These are phyloP conservation scores for Poeciliopsis turrubarensis DNA, from an alignment of 2,113 vertebrate species.

Conservation along the genomic window DNA sequence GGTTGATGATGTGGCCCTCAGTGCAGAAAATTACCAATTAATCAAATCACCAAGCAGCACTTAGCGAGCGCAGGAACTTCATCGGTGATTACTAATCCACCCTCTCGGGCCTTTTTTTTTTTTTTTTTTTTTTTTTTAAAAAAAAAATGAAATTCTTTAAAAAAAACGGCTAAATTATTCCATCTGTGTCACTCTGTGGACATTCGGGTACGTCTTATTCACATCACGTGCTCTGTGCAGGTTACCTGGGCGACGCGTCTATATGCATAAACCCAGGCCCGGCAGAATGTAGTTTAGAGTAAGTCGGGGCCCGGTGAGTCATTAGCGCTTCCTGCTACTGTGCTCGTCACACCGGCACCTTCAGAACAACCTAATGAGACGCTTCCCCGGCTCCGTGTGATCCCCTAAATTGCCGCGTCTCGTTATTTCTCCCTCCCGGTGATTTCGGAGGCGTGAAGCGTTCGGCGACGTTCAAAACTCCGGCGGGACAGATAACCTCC, in stretches of 20 bases:
- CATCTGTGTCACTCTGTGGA: conserved; percentile 1
- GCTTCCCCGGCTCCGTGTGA: conserved; percentile 10
- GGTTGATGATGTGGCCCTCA: conserved; percentile 16
- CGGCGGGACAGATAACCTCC: conserved; percentile 5
- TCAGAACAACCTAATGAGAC: conserved; percentile 17
- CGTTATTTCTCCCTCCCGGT: conserved; percentile 49
- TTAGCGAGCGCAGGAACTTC: conserved; percentile 19
- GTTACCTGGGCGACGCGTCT: neutral
- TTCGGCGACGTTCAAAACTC: conserved; percentile 16
- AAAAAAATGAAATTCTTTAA: neutral
- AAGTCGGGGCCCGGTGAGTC: neutral
- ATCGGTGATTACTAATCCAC: conserved; percentile 1
- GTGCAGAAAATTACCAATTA: conserved; percentile 33
- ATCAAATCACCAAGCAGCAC: conserved; percentile 39
- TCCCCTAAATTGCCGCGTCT: conserved; percentile 23
- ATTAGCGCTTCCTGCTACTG: conserved; percentile 25
- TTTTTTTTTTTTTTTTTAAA: no score
- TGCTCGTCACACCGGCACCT: conserved; percentile 6
- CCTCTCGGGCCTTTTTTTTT: neutral
- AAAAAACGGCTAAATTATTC: neutral
- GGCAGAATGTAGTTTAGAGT: conserved; percentile 6
- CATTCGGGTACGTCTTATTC: conserved; percentile 2
- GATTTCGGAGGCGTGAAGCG: conserved; percentile 20
- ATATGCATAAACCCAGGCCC: neutral
- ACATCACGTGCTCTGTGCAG: neutral